These are phyloP conservation scores for Aplysina aerophoba DNA, from an alignment of 37 sponge, comb jelly and placozoan genomes.

Conservation along the genomic window DNA sequence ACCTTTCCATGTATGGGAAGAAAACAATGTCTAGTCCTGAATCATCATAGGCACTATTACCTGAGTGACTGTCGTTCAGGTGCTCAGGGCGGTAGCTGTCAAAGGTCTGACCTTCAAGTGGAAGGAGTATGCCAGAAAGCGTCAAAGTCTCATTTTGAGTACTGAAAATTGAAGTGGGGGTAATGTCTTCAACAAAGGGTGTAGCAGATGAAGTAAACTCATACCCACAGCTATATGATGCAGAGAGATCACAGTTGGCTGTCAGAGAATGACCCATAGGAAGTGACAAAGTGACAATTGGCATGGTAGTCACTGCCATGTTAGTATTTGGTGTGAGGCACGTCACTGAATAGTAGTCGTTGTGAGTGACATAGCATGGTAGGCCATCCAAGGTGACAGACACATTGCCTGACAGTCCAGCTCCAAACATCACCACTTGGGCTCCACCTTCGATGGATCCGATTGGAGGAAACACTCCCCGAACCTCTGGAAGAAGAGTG, in stretches of 20 bases:
- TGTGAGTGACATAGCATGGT: neutral
- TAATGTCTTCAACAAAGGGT: neutral
- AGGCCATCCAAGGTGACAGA: neutral
- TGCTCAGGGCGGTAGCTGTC: too few relatives aligned
- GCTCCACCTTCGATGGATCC: conserved; percentile 3
- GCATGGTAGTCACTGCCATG: neutral
- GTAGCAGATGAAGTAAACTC: neutral
- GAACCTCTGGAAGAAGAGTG: neutral
- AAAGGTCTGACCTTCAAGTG: too few relatives aligned
- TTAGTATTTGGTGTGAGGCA: neutral
- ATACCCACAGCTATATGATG: neutral
- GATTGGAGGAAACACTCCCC: neutral
- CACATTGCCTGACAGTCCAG: neutral
- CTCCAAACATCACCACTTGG: neutral
- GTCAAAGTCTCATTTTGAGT: neutral
- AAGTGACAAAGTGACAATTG: neutral
- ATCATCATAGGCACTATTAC: too few relatives aligned
- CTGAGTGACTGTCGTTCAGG: too few relatives aligned
- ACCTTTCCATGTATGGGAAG: too few relatives aligned
- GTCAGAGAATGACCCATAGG: neutral
- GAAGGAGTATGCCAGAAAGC: too few relatives aligned
- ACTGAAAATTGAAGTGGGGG: neutral
- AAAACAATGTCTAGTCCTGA: too few relatives aligned
- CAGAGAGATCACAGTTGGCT: neutral
- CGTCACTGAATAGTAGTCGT: neutral